phyloP scores from a whole-genome alignment of 2,888 invertebrate species.

The Margaritifera margaritifera region DNA sequence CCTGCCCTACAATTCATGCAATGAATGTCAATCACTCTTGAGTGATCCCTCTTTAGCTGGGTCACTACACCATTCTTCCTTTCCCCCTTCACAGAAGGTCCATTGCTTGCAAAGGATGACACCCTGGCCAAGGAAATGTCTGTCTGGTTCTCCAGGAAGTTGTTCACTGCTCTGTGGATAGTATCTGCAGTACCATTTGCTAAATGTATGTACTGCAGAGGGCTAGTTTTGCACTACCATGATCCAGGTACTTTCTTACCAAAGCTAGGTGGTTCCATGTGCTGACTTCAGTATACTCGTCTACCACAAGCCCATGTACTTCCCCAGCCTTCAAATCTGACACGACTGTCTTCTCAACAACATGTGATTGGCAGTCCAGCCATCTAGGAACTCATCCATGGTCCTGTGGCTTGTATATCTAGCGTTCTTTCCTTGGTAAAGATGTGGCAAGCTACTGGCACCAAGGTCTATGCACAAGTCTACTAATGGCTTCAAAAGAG shows the following conservation, averaged over 20 bases:
- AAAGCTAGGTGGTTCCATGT: slow-evolving; percentile 16
- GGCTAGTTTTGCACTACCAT: slow-evolving; percentile 8
- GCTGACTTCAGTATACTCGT: slow-evolving; percentile 24
- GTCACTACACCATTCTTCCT: slow-evolving; percentile 28
- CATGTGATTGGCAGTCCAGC: slow-evolving; percentile 21
- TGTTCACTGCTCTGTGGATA: slow-evolving; percentile 15
- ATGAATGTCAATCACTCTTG: slow-evolving; percentile 14
- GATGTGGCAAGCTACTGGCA: slow-evolving; percentile 12
- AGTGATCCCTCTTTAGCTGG: slow-evolving; percentile 18
- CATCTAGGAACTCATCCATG: slow-evolving; percentile 18
- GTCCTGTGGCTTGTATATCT: slow-evolving; percentile 14
- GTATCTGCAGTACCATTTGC: slow-evolving; percentile 18
- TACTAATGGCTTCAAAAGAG: slow-evolving; percentile 21
- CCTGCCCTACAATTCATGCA: slow-evolving; percentile 27
- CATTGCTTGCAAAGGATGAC: slow-evolving; percentile 31
- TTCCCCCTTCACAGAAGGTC: slow-evolving; percentile 27
- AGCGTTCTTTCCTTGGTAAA: slow-evolving; percentile 19
- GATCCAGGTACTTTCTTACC: slow-evolving; percentile 15
- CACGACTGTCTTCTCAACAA: slow-evolving; percentile 8
- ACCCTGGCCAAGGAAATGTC: slow-evolving; percentile 9
- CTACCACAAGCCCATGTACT: slow-evolving; percentile 17
- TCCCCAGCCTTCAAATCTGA: slow-evolving; percentile 5
- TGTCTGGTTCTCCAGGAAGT: not conserved
- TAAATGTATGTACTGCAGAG: slow-evolving; percentile 26
- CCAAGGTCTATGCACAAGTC: slow-evolving; percentile 19